Percentiles rank a stretch among this genome's conserved stretches.
Conservation (phyloP, 2,113 vertebrate species). For the Microcebus lehilahytsara region DNA sequence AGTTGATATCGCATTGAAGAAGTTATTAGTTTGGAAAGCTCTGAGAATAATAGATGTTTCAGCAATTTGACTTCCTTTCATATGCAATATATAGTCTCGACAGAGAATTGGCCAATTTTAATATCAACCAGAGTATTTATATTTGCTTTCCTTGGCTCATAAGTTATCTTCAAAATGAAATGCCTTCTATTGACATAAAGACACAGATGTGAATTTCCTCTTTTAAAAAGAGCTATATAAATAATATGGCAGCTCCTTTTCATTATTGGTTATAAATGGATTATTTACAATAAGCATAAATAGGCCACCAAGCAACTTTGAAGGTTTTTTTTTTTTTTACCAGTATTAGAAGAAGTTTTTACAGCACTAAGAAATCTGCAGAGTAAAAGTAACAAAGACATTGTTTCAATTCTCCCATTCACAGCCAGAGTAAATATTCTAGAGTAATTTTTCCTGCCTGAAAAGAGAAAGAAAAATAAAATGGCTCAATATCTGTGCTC, state of each 20-base stretch:
- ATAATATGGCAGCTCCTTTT: neutral
- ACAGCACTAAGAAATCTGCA: neutral
- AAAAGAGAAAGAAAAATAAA: neutral
- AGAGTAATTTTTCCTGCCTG: neutral
- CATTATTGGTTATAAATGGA: neutral
- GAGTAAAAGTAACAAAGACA: neutral
- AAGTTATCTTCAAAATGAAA: neutral
- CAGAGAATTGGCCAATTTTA: neutral
- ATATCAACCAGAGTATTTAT: neutral
- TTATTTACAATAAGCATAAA: neutral
- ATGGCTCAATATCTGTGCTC: neutral
- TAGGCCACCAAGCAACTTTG: neutral
- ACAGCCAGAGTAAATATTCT: neutral
- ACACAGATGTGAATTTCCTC: neutral
- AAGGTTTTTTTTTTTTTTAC: neutral
- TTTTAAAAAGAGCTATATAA: neutral
- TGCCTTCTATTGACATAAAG: neutral
- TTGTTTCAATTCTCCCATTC: neutral
- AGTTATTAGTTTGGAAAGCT: conserved; percentile 1
- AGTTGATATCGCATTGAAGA: neutral
- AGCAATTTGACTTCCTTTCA: neutral
- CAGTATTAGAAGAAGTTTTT: neutral
- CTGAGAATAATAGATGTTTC: neutral
- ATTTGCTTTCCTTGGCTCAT: neutral
- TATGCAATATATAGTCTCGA: neutral